These are phyloP conservation scores for Polia nebulosa DNA, from an alignment of 2,888 invertebrate genomes.

Conservation along the genomic window DNA sequence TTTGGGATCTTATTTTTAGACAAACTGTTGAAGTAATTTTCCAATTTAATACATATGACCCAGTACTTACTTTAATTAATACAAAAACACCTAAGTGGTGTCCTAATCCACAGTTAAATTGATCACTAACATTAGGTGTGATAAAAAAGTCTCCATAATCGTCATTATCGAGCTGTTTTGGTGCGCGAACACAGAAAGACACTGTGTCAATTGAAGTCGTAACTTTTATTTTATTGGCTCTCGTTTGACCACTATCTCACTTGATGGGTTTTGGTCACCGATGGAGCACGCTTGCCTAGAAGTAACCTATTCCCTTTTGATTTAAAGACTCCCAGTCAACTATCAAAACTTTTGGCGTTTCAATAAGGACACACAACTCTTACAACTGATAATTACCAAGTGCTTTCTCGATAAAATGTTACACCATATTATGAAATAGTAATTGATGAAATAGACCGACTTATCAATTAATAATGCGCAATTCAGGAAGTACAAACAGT, in stretches of 20 bases:
- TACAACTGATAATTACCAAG: neutral
- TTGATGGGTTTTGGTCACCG: no score
- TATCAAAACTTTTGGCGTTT: neutral
- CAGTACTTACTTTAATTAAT: neutral
- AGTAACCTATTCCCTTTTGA: no score
- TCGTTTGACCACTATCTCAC: no score
- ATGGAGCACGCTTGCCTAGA: no score
- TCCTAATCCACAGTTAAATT: constrained; percentile 10
- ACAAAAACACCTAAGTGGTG: constrained; percentile 15
- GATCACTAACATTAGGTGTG: neutral
- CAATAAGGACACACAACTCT: neutral
- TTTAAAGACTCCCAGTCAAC: no score
- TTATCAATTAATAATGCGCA: neutral
- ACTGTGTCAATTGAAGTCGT: constrained; percentile 1
- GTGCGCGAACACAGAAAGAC: neutral
- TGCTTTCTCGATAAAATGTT: neutral
- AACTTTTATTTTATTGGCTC: no score
- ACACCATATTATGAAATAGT: constrained; percentile 1
- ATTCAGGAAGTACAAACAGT: neutral
- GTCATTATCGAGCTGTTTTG: no score
- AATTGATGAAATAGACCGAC: neutral
- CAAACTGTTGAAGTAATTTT: neutral
- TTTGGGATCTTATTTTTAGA: neutral
- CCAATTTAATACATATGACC: neutral
- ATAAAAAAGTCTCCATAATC: constrained; percentile 9